phyloP scores from a whole-genome alignment of 2,797 vertebrate species.

The Mallotus villosus region DNA sequence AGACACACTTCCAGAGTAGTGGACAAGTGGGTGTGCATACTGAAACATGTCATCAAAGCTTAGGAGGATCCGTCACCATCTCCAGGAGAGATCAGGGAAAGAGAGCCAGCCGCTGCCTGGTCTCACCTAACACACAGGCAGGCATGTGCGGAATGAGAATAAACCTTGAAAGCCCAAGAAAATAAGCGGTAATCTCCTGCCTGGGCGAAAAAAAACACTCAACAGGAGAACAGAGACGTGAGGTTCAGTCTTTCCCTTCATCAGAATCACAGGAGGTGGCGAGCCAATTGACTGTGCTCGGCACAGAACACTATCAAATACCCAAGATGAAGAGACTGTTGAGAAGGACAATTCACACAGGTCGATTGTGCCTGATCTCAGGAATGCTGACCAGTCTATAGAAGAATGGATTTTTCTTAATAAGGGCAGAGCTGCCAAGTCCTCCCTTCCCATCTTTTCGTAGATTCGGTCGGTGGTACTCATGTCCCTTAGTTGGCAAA shows the following conservation, averaged over 20 bases:
- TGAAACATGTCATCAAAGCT: not conserved
- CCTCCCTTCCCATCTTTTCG: no score
- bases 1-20: not conserved
- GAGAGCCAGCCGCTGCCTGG: not conserved
- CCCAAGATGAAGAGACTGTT: not conserved
- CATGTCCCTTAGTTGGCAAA: not conserved
- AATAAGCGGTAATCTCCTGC: constrained; percentile 1
- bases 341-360: no score
- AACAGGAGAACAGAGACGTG: not conserved
- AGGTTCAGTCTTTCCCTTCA: not conserved
- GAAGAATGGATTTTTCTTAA: no score
- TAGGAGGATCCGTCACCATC: not conserved
- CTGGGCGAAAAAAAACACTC: not conserved
- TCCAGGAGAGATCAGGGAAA: no score
- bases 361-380: no score
- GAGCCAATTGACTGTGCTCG: not conserved
- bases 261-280: not conserved
- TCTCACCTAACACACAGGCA: constrained; percentile 1
- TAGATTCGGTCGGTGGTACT: not conserved
- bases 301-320: not conserved
- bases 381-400: no score
- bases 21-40: not conserved
- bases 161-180: not conserved
- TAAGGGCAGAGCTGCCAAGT: no score
- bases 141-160: not conserved